phyloP scores from a whole-genome alignment of 1,140 invertebrate species.

The Wasmannia auropunctata region DNA sequence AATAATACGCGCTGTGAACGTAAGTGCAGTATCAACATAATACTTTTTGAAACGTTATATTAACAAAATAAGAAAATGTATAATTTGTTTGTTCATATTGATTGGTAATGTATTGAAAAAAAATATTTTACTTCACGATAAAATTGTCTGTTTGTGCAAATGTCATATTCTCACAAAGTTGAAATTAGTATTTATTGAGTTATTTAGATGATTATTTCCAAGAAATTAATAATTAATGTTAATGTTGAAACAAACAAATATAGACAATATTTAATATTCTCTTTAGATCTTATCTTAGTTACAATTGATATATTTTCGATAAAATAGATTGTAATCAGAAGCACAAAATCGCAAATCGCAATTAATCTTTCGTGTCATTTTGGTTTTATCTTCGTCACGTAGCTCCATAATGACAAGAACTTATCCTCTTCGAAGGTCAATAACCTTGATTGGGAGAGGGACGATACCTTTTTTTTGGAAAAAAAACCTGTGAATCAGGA shows the following conservation, averaged over 20 bases:
- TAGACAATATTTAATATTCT: not conserved
- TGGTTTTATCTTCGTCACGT: conserved; percentile 18
- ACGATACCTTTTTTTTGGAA: conserved; percentile 48
- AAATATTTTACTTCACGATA: not conserved
- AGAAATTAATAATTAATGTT: not conserved
- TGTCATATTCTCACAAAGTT: not conserved
- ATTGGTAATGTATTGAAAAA: not conserved
- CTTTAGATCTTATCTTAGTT: not conserved
- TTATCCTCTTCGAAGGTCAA: conserved; percentile 67
- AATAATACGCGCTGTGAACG: not conserved
- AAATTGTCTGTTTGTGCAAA: not conserved
- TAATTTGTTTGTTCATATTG: not conserved
- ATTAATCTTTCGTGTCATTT: conserved; percentile 50
- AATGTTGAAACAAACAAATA: not conserved
- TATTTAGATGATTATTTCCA: not conserved
- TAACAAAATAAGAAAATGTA: no score
- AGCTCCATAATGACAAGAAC: not conserved
- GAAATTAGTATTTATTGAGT: not conserved
- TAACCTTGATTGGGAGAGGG: conserved; percentile 66
- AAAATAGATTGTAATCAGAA: not conserved
- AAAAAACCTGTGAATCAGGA: conserved; percentile 62
- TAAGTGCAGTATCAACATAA: not conserved
- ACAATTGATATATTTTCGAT: not conserved
- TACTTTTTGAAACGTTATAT: no score
- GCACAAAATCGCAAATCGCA: conserved; percentile 21